Evolutionary conservation across 2,888 invertebrate genomes (phyloP), one percentile per base, ranked within the genome.

Genomic region (Aethes cnicana): DNA sequence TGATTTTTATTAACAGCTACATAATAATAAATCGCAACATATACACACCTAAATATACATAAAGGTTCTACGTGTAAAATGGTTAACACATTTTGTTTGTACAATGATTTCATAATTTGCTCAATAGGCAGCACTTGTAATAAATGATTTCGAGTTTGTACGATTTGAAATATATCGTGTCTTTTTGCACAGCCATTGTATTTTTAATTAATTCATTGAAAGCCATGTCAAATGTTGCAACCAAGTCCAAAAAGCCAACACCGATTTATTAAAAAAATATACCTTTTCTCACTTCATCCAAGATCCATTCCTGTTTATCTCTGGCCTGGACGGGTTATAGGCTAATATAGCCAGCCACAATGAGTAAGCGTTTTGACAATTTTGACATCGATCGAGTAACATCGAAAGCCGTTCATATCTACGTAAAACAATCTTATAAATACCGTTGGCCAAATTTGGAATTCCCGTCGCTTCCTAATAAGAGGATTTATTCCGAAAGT

Each of bases 281-380:
- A 46, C 20, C 23, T 37, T 37, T 9, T 39, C 9, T 17, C 4
- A 5, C 32, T 16, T 16, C 17, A n/a, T 8, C 18, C 26, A 52
- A 32, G 33, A 14, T 16, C 11, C 23, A 18, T 44, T 37, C 67
- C 69, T 67, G 71, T 74, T 73, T 70, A 67, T 70, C 70, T 69
- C 57, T 72, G 84, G 83, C 69, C 57, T 72, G 84, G 83, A 81
- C 84, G 85, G 80, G 75, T 63, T 63, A 53, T 57, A 61, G 63
- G 60, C 59, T 62, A 64, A 71, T 68, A 58, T 69, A 69, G 74
- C 69, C 69, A 69, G 73, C 60, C 63, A 69, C 65, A 68, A 64
- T 71, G 48, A 47, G n/a, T 64, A 70, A 77, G 72, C 55, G 23
- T 64, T 54, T n/a, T n/a, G n/a, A n/a, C n/a, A n/a, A n/a, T n/a